Percentiles rank a stretch among this genome's conserved stretches.
Conservation (phyloP, 2,113 vertebrate species). For the Panthera uncia region DNA sequence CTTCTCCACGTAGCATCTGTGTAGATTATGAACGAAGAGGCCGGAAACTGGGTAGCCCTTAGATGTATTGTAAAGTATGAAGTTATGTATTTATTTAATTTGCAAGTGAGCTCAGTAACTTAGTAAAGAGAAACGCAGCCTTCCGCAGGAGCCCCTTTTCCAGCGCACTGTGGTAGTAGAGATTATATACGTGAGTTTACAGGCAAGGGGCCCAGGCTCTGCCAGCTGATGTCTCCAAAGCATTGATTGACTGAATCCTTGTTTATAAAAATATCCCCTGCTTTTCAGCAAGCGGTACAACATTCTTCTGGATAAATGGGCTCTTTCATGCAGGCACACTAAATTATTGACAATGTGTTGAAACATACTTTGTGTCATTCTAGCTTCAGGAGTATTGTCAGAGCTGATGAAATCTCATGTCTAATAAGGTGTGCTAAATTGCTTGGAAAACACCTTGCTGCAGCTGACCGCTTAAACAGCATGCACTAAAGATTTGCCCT, state of each 20-base stretch:
- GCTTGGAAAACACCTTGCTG: background rate
- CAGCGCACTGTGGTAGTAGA: background rate
- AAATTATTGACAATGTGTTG: background rate
- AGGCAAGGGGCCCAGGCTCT: background rate
- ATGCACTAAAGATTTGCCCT: background rate
- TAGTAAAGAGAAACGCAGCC: background rate
- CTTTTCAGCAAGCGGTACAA: background rate
- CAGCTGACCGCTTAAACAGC: background rate
- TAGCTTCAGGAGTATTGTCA: background rate
- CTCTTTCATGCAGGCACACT: background rate
- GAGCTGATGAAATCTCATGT: background rate
- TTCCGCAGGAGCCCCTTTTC: background rate
- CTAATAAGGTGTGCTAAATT: background rate
- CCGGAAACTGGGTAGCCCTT: background rate
- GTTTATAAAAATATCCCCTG: background rate
- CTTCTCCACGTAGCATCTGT: accelerated
- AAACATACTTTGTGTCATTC: background rate
- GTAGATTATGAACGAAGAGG: conserved; percentile 7
- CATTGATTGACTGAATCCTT: background rate
- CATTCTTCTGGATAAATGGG: accelerated
- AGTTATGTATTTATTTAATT: background rate
- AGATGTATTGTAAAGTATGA: background rate
- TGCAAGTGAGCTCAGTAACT: background rate
- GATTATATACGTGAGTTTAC: background rate
- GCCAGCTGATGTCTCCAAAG: background rate